phyloP scores from a whole-genome alignment of 2,888 invertebrate species.

The Barypeithes pellucidus region DNA sequence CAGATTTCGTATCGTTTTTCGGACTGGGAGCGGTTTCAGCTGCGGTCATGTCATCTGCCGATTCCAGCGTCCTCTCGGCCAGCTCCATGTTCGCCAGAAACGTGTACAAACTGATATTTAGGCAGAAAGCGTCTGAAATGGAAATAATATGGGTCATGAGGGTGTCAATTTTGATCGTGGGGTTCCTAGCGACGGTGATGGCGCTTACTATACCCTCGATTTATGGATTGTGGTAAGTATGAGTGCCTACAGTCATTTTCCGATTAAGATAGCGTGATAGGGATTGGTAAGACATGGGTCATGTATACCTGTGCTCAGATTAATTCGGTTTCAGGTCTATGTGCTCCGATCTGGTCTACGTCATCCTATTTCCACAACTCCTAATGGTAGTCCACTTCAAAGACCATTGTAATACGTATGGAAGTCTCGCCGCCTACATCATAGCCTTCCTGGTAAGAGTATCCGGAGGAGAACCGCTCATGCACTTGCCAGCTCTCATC shows the following conservation, averaged over 20 bases:
- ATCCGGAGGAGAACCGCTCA: conserved; percentile 89
- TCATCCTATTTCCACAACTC: conserved; percentile 98
- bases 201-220: conserved; percentile 97
- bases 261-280: no score
- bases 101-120: conserved; percentile 97
- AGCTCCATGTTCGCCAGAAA: conserved; percentile 99
- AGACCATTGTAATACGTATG: conserved; percentile 96
- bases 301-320: neutral
- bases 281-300: no score
- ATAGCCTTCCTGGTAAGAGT: conserved; percentile 88
- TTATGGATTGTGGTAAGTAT: conserved; percentile 93
- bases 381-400: conserved; percentile 98
- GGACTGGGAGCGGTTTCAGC: conserved; percentile 99
- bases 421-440: conserved; percentile 91
- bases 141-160: conserved; percentile 99
- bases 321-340: conserved; percentile 81
- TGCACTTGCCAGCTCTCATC: conserved; percentile 87
- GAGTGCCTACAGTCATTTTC: no score
- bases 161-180: conserved; percentile 91
- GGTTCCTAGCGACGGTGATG: conserved; percentile 94
- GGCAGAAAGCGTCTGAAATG: conserved; percentile 96
- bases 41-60: conserved; percentile 99
- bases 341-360: conserved; percentile 99
- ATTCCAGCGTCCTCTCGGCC: conserved; percentile 97
- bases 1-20: conserved; percentile 96